phyloP scores from a whole-genome alignment of 2,113 vertebrate species.

The Lagopus leucura region DNA sequence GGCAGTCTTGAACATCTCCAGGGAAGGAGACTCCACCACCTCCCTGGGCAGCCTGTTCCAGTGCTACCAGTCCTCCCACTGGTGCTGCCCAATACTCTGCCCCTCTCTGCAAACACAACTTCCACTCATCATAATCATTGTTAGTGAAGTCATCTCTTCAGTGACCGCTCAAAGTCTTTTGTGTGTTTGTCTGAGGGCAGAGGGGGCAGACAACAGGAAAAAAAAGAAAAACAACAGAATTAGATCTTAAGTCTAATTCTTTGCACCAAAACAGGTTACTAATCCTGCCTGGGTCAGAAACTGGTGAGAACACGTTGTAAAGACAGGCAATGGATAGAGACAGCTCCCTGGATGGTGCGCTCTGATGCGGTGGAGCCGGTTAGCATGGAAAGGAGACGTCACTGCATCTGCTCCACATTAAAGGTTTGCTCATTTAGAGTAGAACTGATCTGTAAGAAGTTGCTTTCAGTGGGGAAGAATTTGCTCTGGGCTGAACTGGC shows the following conservation, averaged over 20 bases:
- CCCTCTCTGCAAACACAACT: not conserved
- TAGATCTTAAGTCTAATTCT: not conserved
- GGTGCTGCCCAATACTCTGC: not conserved
- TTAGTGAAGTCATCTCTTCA: not conserved
- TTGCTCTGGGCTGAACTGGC: constrained; percentile 1
- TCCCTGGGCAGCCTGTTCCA: too few relatives aligned
- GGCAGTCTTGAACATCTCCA: too few relatives aligned
- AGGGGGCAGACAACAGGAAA: not conserved
- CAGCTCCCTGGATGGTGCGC: not conserved
- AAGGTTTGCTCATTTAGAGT: not conserved
- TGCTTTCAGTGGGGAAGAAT: constrained; percentile 22
- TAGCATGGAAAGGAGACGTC: constrained; percentile 7
- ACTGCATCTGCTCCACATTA: constrained; percentile 59
- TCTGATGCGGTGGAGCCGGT: fast-evolving
- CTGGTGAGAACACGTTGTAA: not conserved
- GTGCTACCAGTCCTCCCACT: not conserved
- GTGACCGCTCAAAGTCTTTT: not conserved
- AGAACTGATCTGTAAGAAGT: not conserved
- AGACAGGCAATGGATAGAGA: fast-evolving
- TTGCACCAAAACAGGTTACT: not conserved
- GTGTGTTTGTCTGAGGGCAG: not conserved
- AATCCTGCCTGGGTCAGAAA: not conserved
- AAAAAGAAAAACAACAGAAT: not conserved
- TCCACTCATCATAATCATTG: fast-evolving
- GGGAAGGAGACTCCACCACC: too few relatives aligned